Base-by-base conservation (phyloP, 2,113 vertebrate species). In the Muscicapa adusta region DNA sequence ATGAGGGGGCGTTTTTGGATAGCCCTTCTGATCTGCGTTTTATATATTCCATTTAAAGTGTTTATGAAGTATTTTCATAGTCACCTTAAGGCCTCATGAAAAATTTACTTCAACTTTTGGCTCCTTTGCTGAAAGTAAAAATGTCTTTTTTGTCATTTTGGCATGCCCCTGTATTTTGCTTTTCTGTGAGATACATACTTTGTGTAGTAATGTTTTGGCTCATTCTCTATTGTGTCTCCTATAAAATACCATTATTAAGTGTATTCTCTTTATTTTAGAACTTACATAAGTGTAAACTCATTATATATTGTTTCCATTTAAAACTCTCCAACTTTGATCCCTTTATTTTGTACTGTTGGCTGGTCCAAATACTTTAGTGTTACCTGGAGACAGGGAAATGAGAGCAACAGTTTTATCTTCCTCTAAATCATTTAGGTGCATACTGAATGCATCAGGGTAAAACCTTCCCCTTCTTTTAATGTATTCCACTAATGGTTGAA, bases 1-100 rank as follows among this genome's bases (percentile, higher is more conserved):
- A 31, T 72, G 34, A 58, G 25, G 34, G 36, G 29, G n/a, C 9
- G 20, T 5, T 78, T 93, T 91, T 90, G 20, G 53, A 51, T 31
- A 75, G 8, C 16, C 68, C 4, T 82, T 75, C 91, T 72, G n/a
- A 74, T 91, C 26, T 67, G 48, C 4, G 2, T 10, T 56, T 89
- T 77, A 87, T 85, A 29, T 82, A 88, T 87, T 85, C 33, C 48
- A 60, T 81, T 91, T 67, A 74, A 85, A 61, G 68, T 71, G 56
- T 62, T 94, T 56, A 85, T 72, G 53, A 91, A 88, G 43, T 82
- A 88, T 89, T 94, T 91, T 72, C 31, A 60, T 81, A 71, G 70
- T 71, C 73, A 91, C 31, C 40, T 87, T 68, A 54, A 85, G 62
- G 33, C 12, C 24, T 68, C 23, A 3, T 91, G 53, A 89, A 89